A percentile compares a stretch with the other conserved stretches of the same genome.
Evolutionary conservation across 1,140 invertebrate genomes (phyloP).

Genomic region (Apolygus lucorum): DNA sequence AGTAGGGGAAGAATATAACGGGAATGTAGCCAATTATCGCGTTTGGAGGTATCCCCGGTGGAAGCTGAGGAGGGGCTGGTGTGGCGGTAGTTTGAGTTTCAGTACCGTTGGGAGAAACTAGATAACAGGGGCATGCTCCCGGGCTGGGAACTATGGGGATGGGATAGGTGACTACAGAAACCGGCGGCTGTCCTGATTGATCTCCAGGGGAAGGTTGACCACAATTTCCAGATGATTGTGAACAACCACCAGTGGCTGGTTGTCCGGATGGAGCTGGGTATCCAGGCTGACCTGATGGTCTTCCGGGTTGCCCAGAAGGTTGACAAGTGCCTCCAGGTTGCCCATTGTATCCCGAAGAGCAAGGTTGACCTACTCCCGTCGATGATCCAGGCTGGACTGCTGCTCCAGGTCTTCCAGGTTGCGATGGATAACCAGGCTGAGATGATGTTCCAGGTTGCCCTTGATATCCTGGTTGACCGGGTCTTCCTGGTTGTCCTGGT

Average conservation of each 20-base stretch:
- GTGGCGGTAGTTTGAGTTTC: constrained; percentile 1
- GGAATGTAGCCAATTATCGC: constrained; percentile 49
- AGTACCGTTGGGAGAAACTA: constrained; percentile 41
- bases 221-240: constrained; percentile 24
- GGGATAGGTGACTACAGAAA: constrained; percentile 47
- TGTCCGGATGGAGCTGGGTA: constrained; percentile 29
- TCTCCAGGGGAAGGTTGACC: constrained; percentile 34
- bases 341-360: no score
- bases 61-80: constrained; percentile 19
- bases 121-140: constrained; percentile 46
- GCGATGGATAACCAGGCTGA: constrained; percentile 26
- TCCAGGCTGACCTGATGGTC: constrained; percentile 31
- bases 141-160: constrained; percentile 46
- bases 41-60: constrained; percentile 37
- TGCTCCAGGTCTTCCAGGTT: not conserved
- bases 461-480: constrained; percentile 29
- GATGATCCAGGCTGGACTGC: constrained; percentile 32
- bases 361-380: no score
- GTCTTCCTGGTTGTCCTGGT: constrained; percentile 29
- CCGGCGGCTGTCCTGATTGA: constrained; percentile 36
- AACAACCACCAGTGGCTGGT: constrained; percentile 15
- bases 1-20: constrained; percentile 50
- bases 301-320: constrained; percentile 25
- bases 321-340: no score
- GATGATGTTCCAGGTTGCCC: constrained; percentile 28